These are phyloP conservation scores for Caenorhabditis japonica DNA, from an alignment of 2,888 invertebrate genomes.

Conservation along the genomic window DNA sequence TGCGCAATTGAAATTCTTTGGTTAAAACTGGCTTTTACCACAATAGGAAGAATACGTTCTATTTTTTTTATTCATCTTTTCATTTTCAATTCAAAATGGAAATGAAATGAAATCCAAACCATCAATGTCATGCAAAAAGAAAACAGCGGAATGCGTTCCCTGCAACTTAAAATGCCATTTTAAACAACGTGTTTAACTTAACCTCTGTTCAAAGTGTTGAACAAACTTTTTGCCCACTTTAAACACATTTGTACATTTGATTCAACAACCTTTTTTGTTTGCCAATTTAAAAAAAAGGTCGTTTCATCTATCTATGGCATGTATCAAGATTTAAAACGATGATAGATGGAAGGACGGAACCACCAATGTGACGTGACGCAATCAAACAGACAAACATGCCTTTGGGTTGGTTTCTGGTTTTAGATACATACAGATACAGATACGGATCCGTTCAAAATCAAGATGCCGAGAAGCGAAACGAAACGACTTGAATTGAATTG, in stretches of 20 bases:
- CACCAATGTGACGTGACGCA: constrained; percentile 37
- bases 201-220: constrained; percentile 23
- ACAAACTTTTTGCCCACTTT: constrained; percentile 7
- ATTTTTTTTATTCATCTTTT: constrained; percentile 14
- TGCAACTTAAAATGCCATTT: too few species aligned
- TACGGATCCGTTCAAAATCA: too few species aligned
- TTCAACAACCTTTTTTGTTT: constrained; percentile 24
- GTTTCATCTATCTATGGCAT: constrained; percentile 37
- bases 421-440: too few species aligned
- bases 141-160: too few species aligned
- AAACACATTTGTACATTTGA: constrained; percentile 15
- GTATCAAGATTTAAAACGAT: constrained; percentile 32
- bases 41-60: constrained; percentile 12
- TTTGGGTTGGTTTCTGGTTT: not conserved
- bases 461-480: too few species aligned
- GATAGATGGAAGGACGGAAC: constrained; percentile 26
- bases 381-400: constrained; percentile 3
- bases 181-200: too few species aligned
- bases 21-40: constrained; percentile 39
- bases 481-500: too few species aligned
- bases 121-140: too few species aligned
- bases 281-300: constrained; percentile 25
- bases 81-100: constrained; percentile 1
- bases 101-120: too few species aligned
- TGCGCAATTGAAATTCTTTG: constrained; percentile 23